A percentile compares a stretch with the other conserved stretches of the same genome.
These are phyloP conservation scores for Enteromius mattozi DNA, from an alignment of 2,797 vertebrate species.

Conservation along the genomic window DNA sequence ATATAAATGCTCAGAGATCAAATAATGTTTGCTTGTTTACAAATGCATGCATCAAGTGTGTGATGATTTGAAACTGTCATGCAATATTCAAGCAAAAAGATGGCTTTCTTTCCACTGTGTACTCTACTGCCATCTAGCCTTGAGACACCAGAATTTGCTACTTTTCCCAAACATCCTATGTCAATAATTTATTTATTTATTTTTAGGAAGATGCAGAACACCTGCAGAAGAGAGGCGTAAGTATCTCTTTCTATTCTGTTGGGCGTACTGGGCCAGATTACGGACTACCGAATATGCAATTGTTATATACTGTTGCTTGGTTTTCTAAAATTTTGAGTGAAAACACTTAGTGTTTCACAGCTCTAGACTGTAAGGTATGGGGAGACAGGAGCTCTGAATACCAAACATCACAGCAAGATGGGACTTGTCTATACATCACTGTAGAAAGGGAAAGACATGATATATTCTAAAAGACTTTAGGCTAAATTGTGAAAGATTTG, in stretches of 20 bases:
- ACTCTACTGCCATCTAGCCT: slow-evolving; percentile 68
- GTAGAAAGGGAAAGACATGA: slow-evolving; percentile 5
- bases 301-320: not conserved
- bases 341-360: not conserved
- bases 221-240: slow-evolving; percentile 77
- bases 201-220: slow-evolving; percentile 81
- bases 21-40: not conserved
- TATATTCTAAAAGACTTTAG: slow-evolving; percentile 32
- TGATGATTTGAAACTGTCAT: not conserved
- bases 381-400: slow-evolving; percentile 54
- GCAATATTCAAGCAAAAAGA: not conserved
- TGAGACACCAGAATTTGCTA: not conserved
- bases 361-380: slow-evolving; percentile 16
- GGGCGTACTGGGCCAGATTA: not conserved
- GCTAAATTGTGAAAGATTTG: slow-evolving; percentile 30
- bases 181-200: slow-evolving; percentile 32
- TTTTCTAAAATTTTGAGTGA: not conserved
- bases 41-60: not conserved
- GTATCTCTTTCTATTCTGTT: slow-evolving; percentile 23
- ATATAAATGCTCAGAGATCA: not conserved
- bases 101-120: slow-evolving; percentile 2
- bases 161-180: slow-evolving; percentile 1
- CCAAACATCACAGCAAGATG: slow-evolving; percentile 63
- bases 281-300: not conserved
- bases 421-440: slow-evolving; percentile 58